Conservation (phyloP, 2,113 vertebrate species). For the Myiozetetes cayanensis region DNA sequence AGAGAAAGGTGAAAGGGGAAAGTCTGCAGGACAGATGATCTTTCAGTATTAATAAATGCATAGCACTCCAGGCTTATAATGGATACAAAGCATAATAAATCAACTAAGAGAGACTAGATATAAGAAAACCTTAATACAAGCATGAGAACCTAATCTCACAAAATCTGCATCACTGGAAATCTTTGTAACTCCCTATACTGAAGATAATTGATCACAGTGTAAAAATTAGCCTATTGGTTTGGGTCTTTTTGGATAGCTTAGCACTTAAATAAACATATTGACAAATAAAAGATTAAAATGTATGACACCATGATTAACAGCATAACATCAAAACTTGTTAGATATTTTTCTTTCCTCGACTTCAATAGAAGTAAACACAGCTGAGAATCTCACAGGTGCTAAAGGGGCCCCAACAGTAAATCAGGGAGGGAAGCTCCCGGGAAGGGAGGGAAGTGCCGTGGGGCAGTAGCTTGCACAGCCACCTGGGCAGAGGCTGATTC, state of each 20-base stretch:
- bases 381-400: not conserved
- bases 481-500: not conserved
- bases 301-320: not conserved
- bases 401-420: not conserved
- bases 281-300: not conserved
- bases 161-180: not conserved
- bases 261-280: not conserved
- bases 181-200: not conserved
- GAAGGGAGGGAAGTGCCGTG: rapidly evolving
- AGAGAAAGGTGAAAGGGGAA: not conserved
- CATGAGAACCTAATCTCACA: not conserved
- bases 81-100: not conserved
- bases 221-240: not conserved
- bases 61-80: not conserved
- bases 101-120: not conserved
- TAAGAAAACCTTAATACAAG: not conserved
- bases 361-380: not conserved
- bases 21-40: not conserved
- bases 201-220: not conserved
- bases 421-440: not conserved
- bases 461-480: not conserved
- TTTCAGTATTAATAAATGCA: not conserved
- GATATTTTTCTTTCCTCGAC: not conserved
- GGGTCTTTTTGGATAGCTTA: not conserved
- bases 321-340: not conserved